phyloP scores from a whole-genome alignment of 2,113 vertebrate species.

The Macroglossus sobrinus region DNA sequence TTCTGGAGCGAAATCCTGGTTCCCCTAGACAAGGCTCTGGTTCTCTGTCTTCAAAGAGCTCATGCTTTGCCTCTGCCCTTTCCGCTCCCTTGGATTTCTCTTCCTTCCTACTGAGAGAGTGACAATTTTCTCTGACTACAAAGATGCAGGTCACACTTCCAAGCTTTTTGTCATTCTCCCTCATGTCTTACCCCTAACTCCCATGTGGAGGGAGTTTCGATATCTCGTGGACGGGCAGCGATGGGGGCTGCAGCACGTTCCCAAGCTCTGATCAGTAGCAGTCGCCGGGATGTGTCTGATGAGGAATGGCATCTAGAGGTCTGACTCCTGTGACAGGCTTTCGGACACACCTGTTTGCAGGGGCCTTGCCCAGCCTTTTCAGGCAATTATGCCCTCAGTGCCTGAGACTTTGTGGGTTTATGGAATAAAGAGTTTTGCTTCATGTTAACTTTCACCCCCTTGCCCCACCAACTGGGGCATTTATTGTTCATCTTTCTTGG shows the following conservation, averaged over 20 bases:
- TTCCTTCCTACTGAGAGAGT: neutral
- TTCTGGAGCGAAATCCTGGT: neutral
- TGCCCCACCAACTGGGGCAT: accelerated
- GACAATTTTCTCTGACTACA: neutral
- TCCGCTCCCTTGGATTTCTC: neutral
- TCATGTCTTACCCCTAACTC: neutral
- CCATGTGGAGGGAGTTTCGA: neutral
- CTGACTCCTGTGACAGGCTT: neutral
- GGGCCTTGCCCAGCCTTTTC: neutral
- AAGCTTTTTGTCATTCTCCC: neutral
- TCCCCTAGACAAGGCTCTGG: neutral
- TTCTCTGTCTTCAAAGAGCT: neutral
- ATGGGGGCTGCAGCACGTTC: neutral
- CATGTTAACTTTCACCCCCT: neutral
- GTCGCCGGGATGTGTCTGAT: neutral
- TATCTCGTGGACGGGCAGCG: neutral
- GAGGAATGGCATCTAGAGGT: neutral
- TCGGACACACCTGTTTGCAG: neutral
- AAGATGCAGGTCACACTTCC: neutral
- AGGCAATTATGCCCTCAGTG: no score
- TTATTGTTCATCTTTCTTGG: neutral
- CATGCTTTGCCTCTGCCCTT: neutral
- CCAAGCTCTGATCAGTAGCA: neutral
- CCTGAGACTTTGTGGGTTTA: neutral
- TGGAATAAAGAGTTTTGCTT: neutral